These are phyloP conservation scores for Tenrec ecaudatus DNA, from an alignment of 2,113 vertebrate genomes.

Conservation along the genomic window DNA sequence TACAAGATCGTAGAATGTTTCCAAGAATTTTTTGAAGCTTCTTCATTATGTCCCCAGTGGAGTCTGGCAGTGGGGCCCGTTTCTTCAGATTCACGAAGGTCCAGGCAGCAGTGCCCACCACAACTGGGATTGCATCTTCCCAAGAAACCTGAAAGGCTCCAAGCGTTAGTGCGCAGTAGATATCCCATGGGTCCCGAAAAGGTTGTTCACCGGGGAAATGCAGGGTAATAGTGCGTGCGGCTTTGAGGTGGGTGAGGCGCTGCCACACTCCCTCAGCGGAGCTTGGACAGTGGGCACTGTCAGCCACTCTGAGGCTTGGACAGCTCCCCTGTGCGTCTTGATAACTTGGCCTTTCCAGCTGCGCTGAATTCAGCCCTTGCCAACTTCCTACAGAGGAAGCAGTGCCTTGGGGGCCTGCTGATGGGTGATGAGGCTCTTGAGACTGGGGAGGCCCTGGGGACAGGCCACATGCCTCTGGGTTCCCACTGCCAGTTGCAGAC, in stretches of 20 bases:
- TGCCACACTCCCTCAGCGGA: accelerated
- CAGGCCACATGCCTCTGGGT: slow-evolving; percentile 9
- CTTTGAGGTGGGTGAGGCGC: not conserved
- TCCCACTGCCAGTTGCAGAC: not conserved
- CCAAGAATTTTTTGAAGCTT: no score
- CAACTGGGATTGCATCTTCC: not conserved
- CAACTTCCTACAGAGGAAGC: slow-evolving; percentile 26
- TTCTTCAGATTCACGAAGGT: not conserved
- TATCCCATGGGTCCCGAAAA: not conserved
- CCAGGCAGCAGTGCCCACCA: not conserved
- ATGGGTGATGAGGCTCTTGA: not conserved
- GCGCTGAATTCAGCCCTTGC: slow-evolving; percentile 19
- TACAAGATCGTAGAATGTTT: no score
- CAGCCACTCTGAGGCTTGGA: not conserved
- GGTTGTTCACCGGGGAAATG: not conserved
- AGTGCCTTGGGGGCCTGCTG: slow-evolving; percentile 3
- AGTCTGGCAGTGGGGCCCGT: not conserved
- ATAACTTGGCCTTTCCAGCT: slow-evolving; percentile 27
- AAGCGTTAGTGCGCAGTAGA: not conserved
- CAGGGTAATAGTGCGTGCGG: not conserved
- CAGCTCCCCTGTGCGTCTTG: not conserved
- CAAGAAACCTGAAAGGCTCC: not conserved
- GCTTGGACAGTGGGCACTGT: not conserved
- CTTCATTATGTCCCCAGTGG: not conserved
- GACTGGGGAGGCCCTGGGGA: not conserved